Base-by-base conservation (phyloP, 2,113 vertebrate species). In the Pseudorectes ferrugineus region DNA sequence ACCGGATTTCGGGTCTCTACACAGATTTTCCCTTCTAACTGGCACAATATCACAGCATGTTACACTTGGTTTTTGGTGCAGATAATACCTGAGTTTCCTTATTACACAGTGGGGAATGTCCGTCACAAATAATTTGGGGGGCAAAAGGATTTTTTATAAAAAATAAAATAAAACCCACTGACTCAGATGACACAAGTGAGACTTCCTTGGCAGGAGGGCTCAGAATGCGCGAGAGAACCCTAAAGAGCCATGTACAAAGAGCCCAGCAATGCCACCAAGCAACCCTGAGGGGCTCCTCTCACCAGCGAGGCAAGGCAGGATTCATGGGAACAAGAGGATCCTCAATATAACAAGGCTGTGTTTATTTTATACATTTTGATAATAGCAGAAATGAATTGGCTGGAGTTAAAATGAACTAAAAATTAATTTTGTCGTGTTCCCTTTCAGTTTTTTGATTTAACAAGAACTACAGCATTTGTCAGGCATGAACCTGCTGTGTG, bases 1-100 rank as follows among this genome's bases (percentile, higher is more conserved):
- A 96, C 66, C 11, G 10, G 96, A 96, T 98, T 91, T 97, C 31
- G 43, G 70, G 85, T 95, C 88, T 86, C 91, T 85, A 55, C 66
- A 66, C 1, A 49, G 83, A 85, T 96, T 91, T 88, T 87, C 91
- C 92, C 85, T 88, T 95, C 86, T 93, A 95, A 95, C 63, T 95
- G 92, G 33, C 93, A 80, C 46, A 89, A 28, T 89, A 86, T 63
- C 94, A 52, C 90, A 89, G 87, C 45, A 67, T 4, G 51, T 87
- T 92, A 35, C 86, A 74, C 85, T 92, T 85, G 43, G 54, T 82
- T 95, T 97, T 88, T 92, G 45, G 93, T 82, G 85, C 85, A 89
- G 88, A 66, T 57, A 89, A 94, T 81, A 96, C 71, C 89, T 80
- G 68, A 89, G 68, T 84, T 88, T 93, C 94, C 31, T 70, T 94